Percentiles rank a stretch among this genome's conserved stretches.
These are phyloP conservation scores for Lucinisca nassula DNA, from an alignment of 2,888 invertebrate genomes.

Conservation along the genomic window DNA sequence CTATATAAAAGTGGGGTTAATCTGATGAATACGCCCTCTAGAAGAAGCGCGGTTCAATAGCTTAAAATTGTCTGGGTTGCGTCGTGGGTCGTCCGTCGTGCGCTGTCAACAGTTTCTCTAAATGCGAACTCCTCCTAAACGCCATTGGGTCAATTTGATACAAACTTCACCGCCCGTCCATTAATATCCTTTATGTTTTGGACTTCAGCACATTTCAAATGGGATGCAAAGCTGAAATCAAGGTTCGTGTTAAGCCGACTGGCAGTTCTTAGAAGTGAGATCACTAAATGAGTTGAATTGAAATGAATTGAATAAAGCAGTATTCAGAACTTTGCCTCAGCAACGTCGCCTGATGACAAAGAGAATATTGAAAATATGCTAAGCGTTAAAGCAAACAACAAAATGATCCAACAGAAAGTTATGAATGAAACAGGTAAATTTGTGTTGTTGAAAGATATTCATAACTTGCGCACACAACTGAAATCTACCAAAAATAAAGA, in stretches of 20 bases:
- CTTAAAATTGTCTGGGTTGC: no score
- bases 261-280: slow-evolving; percentile 4
- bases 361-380: neutral
- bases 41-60: no score
- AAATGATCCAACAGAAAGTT: neutral
- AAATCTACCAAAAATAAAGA: neutral
- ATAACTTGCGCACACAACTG: neutral
- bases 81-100: no score
- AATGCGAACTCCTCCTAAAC: no score
- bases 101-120: no score
- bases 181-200: neutral
- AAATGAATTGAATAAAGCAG: neutral
- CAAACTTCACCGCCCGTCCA: no score
- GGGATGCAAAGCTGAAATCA: slow-evolving; percentile 4
- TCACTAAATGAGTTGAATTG: neutral
- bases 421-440: neutral
- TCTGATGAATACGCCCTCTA: no score
- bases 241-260: neutral
- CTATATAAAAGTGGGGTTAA: no score
- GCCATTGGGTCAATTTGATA: no score
- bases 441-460: neutral
- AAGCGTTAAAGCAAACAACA: no score
- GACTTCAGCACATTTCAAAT: no score
- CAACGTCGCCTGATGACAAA: neutral
- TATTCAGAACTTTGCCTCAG: neutral